Evolutionary conservation across 1,140 invertebrate species (phyloP), one percentile per base, ranked within the genome.

Genomic region (Oreohelix idahoensis): DNA sequence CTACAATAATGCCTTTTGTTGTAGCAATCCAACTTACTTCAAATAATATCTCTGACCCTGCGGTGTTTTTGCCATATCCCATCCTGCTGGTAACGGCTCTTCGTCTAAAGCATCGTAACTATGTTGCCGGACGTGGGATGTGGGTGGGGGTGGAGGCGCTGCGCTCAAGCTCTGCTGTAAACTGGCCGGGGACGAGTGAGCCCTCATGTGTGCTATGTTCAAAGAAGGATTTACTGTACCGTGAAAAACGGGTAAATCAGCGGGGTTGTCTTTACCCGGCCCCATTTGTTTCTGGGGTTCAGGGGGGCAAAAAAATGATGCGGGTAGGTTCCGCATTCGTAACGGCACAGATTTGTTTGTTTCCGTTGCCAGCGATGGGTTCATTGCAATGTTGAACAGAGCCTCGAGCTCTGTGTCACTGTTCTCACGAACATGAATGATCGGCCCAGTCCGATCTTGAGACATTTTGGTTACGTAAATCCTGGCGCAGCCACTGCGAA

Each of bases 251-350:
- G 89, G 87, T 35, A 89, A 97, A 93, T 98, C 97, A 53, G 96
- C 95, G 86, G 96, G 97, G 93, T 97, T 97, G 93, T 98, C 97
- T 87, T 97, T 95, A 90, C 96, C 96, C 93, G 97, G 96, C 88
- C 96, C 79, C 80, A 85, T 82, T 74, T 87, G 87, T 51, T 84
- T 96, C 89, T 96, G 96, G 89, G 96, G 96, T 89, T 96, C 96
- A 84, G 98, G 98, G 87, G 97, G 97, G 91, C 96, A 97, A 94
- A 98, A 99, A 94, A 99, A 99, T 83, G 97, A 98, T 92, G 97
- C 95, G 85, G 98, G 98, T 90, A 99, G 94, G 92, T 99, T 98
- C 91, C 98, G 95, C 96, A 98, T 96, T 91, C 97, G 96, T 93
- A 98, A 95, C 89, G 98, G 97, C 93, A 98, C 95, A 94, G 96